Percentiles rank a stretch among this genome's conserved stretches.
Conservation (phyloP, 2,888 invertebrate species). For the Cynaeus angustus region DNA sequence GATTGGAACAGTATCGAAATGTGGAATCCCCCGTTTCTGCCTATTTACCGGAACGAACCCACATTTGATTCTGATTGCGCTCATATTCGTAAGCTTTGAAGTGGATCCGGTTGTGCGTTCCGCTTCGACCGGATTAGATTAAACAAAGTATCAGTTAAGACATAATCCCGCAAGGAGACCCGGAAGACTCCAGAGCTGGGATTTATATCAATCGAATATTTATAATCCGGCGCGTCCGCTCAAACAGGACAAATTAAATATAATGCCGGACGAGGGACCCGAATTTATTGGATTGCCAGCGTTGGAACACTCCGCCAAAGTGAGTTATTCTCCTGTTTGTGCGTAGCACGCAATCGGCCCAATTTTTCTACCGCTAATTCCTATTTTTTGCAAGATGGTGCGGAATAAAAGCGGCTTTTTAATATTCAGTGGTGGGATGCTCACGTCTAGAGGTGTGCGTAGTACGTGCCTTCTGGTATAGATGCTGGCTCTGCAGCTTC, state of each 20-base stretch:
- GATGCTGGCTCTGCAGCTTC: conserved; percentile 54
- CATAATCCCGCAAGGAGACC: conserved; percentile 42
- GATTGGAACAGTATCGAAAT: conserved; percentile 47
- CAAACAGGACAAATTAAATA: conserved; percentile 67
- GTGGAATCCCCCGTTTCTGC: conserved; percentile 52
- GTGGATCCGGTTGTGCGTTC: conserved; percentile 60
- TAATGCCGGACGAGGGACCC: conserved; percentile 58
- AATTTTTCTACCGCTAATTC: conserved; percentile 9
- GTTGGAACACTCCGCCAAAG: conserved; percentile 33
- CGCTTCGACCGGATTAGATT: conserved; percentile 64
- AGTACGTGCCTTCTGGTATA: conserved; percentile 52
- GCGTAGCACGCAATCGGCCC: conserved; percentile 2
- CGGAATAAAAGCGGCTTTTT: conserved; percentile 40
- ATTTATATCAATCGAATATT: conserved; percentile 68
- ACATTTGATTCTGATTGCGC: conserved; percentile 70
- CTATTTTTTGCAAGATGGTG: conserved; percentile 20
- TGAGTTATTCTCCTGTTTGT: conserved; percentile 49
- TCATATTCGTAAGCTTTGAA: conserved; percentile 67
- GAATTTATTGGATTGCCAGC: conserved; percentile 42
- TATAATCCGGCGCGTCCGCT: conserved; percentile 64
- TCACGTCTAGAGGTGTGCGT: conserved; percentile 46
- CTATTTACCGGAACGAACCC: conserved; percentile 68
- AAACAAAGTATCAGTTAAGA: conserved; percentile 66
- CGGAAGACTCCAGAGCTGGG: conserved; percentile 49
- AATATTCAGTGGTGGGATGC: conserved; percentile 27